Conservation (phyloP, 2,888 invertebrate species). For the Troides oblongomaculatus region DNA sequence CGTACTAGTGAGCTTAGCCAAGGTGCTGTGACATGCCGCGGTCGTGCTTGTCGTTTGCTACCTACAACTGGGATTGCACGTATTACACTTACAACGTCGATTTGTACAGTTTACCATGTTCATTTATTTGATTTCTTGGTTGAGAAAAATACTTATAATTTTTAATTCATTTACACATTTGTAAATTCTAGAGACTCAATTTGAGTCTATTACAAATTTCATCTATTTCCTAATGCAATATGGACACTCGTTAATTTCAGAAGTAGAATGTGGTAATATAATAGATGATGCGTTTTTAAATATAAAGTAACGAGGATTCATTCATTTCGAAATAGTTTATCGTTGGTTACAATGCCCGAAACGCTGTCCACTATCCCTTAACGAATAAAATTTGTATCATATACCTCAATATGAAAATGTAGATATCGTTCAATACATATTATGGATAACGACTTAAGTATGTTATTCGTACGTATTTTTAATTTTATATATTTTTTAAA, state of each 20-base stretch:
- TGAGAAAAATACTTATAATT: no score
- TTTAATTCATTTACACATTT: no score
- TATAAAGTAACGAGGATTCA: background rate
- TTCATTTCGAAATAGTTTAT: constrained; percentile 22
- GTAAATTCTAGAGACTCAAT: no score
- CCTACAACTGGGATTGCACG: constrained; percentile 3
- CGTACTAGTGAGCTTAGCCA: constrained; percentile 72
- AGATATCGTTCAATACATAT: background rate
- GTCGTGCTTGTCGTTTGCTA: constrained; percentile 31
- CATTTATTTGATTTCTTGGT: no score
- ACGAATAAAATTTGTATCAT: constrained; percentile 38
- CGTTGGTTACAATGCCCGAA: constrained; percentile 34
- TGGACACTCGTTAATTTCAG: no score
- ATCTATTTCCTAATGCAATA: no score
- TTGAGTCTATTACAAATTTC: no score
- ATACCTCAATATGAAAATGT: constrained; percentile 35
- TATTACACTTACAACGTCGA: constrained; percentile 31
- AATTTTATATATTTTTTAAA: background rate
- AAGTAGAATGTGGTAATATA: background rate
- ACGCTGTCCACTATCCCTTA: constrained; percentile 40
- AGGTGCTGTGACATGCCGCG: constrained; percentile 37
- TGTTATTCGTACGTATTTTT: no score
- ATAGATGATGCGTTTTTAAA: background rate
- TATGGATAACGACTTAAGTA: no score
- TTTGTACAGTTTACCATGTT: constrained; percentile 38